These are phyloP conservation scores for Amblyjoppa proteus DNA, from an alignment of 2,888 invertebrate species.

Conservation along the genomic window DNA sequence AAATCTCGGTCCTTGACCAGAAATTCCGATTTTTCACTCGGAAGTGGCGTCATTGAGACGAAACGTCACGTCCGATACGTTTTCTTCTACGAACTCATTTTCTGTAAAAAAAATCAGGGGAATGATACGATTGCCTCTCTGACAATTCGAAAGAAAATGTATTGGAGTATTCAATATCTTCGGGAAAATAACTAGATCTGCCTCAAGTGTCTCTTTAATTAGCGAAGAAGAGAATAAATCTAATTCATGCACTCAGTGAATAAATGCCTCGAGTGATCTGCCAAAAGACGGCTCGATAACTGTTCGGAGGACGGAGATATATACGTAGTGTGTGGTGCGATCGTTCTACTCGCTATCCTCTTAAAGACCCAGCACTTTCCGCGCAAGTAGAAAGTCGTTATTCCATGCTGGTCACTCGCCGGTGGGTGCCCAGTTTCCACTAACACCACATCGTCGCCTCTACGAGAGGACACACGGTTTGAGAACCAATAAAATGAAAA, in stretches of 20 bases:
- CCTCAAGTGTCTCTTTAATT: neutral
- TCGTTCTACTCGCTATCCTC: conserved; percentile 39
- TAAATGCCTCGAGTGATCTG: neutral
- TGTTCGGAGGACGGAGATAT: conserved; percentile 17
- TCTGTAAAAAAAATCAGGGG: no score
- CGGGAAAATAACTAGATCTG: neutral
- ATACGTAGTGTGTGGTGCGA: conserved; percentile 23
- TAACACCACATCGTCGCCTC: neutral
- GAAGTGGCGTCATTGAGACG: no score
- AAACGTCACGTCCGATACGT: neutral
- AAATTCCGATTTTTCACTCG: no score
- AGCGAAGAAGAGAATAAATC: neutral
- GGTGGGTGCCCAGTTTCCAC: conserved; percentile 35
- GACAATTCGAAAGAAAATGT: neutral
- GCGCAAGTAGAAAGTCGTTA: conserved; percentile 44
- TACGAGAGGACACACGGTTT: conserved; percentile 12
- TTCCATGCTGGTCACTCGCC: conserved; percentile 48
- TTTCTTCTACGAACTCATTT: neutral
- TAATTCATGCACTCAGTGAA: neutral
- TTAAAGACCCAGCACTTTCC: conserved; percentile 45
- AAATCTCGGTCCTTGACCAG: no score
- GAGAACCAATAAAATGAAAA: conserved; percentile 59
- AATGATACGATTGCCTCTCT: no score
- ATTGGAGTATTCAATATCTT: neutral
- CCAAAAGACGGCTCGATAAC: conserved; percentile 22